These are phyloP conservation scores for Anoplopoma fimbria DNA, from an alignment of 2,113 vertebrate genomes.

Conservation along the genomic window DNA sequence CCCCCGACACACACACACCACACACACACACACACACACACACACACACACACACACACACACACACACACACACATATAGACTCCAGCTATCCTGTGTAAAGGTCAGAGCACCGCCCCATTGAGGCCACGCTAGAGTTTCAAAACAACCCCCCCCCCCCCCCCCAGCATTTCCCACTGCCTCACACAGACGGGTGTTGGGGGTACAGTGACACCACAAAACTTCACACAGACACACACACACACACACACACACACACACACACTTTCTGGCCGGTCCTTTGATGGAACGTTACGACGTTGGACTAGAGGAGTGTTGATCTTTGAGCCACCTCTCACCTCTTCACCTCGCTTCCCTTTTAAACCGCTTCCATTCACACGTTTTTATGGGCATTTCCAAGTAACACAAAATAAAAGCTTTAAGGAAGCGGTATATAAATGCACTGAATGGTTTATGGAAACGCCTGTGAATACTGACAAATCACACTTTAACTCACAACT, in stretches of 20 bases:
- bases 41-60: constrained; percentile 27
- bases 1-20: constrained; percentile 23
- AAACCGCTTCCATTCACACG: background rate
- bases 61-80: background rate
- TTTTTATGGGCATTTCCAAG: too few species aligned
- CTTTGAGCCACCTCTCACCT: constrained; percentile 1
- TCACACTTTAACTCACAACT: too few species aligned
- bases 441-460: too few species aligned
- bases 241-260: constrained; percentile 9
- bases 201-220: constrained; percentile 27
- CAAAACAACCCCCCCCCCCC: constrained; percentile 78
- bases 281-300: background rate
- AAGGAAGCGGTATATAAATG: too few species aligned
- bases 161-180: constrained; percentile 12
- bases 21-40: constrained; percentile 25
- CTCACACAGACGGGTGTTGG: background rate
- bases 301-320: background rate
- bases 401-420: too few species aligned
- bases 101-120: constrained; percentile 75
- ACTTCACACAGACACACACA: constrained; percentile 15
- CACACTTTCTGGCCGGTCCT: background rate
- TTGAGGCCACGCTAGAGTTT: constrained; percentile 69
- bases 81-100: constrained; percentile 33
- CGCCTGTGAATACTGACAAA: too few species aligned
- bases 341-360: background rate